Percentiles rank a stretch among this genome's conserved stretches.
Evolutionary conservation across 2,113 vertebrate species (phyloP).

Genomic region (Podarcis raffonei): DNA sequence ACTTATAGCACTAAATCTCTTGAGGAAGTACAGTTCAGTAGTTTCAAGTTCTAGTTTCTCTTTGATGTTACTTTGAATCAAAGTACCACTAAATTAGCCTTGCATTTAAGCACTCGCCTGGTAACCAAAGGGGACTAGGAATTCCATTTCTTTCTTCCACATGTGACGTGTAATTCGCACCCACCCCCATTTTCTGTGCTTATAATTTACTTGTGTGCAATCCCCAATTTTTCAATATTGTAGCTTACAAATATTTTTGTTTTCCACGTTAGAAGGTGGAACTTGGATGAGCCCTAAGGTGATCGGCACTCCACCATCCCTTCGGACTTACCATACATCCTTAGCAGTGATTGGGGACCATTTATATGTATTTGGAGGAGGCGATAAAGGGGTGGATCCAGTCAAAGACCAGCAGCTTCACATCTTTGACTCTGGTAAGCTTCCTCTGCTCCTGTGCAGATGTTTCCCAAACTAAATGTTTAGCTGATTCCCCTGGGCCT

Average conservation of each 20-base stretch:
- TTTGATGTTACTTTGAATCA: no score
- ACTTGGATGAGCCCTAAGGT: conserved; percentile 81
- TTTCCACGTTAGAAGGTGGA: conserved; percentile 69
- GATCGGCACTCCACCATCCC: conserved; percentile 72
- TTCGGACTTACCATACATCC: conserved; percentile 90
- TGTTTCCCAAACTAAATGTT: rapidly evolving
- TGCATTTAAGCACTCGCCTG: no score
- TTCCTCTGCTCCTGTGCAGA: rapidly evolving
- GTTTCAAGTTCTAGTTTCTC: no score
- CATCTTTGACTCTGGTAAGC: conserved; percentile 86
- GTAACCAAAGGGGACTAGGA: no score
- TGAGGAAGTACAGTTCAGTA: no score
- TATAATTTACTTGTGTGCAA: background rate
- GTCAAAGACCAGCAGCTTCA: conserved; percentile 85
- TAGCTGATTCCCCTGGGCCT: background rate
- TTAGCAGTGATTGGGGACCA: conserved; percentile 80
- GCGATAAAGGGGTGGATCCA: conserved; percentile 83
- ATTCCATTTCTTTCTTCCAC: background rate
- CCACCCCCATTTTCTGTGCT: no score
- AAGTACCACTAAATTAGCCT: no score
- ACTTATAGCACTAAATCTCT: no score
- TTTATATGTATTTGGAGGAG: conserved; percentile 92
- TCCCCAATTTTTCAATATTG: background rate
- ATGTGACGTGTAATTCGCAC: background rate
- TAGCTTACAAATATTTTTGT: background rate